Evolutionary conservation across 1,140 invertebrate species (phyloP).

Genomic region (Zelostemma sp.): DNA sequence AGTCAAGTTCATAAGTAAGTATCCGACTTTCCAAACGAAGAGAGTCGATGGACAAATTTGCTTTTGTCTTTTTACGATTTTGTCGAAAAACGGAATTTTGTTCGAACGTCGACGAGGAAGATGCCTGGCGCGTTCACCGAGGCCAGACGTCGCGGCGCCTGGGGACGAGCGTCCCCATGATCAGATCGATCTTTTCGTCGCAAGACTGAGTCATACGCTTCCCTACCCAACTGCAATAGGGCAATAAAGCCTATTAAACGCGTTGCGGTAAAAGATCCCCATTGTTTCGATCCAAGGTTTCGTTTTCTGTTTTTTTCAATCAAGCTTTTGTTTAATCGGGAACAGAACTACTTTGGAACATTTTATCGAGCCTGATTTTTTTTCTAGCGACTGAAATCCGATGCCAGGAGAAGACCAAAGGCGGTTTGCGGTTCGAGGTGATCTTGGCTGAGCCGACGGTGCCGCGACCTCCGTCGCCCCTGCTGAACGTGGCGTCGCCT

Average conservation of each 20-base stretch:
- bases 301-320: conserved; percentile 8
- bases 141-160: conserved; percentile 68
- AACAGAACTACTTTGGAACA: neutral
- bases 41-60: no score
- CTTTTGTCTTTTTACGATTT: no score
- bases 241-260: conserved; percentile 14
- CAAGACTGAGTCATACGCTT: conserved; percentile 63
- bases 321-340: neutral
- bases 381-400: conserved; percentile 85
- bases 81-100: no score
- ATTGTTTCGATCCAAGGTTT: conserved; percentile 6
- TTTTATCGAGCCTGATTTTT: no score
- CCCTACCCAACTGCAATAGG: conserved; percentile 17
- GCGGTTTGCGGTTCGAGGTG: conserved; percentile 92
- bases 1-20: no score
- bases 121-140: conserved; percentile 53
- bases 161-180: conserved; percentile 60
- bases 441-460: conserved; percentile 87
- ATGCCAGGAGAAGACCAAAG: conserved; percentile 89
- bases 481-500: conserved; percentile 62
- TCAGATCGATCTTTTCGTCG: conserved; percentile 67
- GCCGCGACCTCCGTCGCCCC: conserved; percentile 75
- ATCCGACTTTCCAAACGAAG: no score
- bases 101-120: neutral
- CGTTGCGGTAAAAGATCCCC: no score